Conservation (phyloP, 2,113 vertebrate species). For the Passer montanus region DNA sequence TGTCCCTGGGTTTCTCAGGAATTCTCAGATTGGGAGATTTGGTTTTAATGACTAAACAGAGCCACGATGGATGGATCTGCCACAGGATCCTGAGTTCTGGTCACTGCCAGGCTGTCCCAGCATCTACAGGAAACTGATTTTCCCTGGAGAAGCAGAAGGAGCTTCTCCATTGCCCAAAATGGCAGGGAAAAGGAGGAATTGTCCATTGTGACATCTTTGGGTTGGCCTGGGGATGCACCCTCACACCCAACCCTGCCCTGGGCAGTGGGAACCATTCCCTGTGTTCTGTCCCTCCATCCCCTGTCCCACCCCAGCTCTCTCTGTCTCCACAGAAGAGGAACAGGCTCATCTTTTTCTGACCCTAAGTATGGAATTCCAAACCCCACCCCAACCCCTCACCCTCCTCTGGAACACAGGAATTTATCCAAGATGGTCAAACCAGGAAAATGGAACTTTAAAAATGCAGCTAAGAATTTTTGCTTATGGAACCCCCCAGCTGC, state of each 20-base stretch:
- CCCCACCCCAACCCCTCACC: not conserved
- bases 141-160: not conserved
- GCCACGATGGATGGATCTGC: not conserved
- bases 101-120: not conserved
- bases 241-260: not conserved
- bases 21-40: not conserved
- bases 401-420: rapidly evolving
- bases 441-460: not conserved
- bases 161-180: not conserved
- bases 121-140: not conserved
- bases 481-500: not conserved
- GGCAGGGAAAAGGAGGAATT: not conserved
- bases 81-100: not conserved
- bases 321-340: not conserved
- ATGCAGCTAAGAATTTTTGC: not conserved
- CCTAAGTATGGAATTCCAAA: not conserved
- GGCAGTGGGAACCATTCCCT: not conserved
- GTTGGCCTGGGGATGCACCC: not conserved
- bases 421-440: not conserved
- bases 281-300: not conserved
- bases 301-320: not conserved
- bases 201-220: not conserved
- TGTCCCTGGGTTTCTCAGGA: not conserved
- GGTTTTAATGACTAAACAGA: not conserved
- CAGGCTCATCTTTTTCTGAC: not conserved